A percentile compares a stretch with the other conserved stretches of the same genome.
These are phyloP conservation scores for Harpagifer antarcticus DNA, from an alignment of 2,797 vertebrate species.

Conservation along the genomic window DNA sequence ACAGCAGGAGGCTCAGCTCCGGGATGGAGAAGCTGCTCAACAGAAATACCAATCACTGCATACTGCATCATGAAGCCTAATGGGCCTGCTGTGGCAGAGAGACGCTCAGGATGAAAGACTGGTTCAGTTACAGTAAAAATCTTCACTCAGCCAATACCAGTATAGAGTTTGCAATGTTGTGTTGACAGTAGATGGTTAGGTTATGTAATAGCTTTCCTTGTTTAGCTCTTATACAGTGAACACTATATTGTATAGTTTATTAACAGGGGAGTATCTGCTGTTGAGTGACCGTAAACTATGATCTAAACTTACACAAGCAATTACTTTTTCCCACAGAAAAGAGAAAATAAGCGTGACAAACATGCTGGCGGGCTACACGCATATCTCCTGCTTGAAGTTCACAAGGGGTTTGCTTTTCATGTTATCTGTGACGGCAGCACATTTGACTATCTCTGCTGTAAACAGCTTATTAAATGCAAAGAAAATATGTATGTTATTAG, in stretches of 20 bases:
- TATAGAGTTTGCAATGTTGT: constrained; percentile 7
- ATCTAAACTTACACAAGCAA: constrained; percentile 26
- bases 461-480: constrained; percentile 39
- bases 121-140: constrained; percentile 48
- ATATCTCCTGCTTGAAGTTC: constrained; percentile 32
- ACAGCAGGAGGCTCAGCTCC: constrained; percentile 64
- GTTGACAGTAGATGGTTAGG: constrained; percentile 22
- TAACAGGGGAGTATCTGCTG: constrained; percentile 35
- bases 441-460: constrained; percentile 41
- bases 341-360: constrained; percentile 29
- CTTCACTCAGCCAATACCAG: constrained; percentile 27
- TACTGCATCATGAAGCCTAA: constrained; percentile 71
- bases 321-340: constrained; percentile 30
- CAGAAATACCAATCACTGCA: constrained; percentile 76
- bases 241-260: constrained; percentile 24
- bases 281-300: constrained; percentile 30
- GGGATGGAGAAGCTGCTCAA: constrained; percentile 71
- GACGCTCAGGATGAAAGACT: constrained; percentile 63
- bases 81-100: constrained; percentile 70
- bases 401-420: constrained; percentile 52
- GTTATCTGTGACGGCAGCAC: constrained; percentile 41
- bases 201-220: constrained; percentile 7
- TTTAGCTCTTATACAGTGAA: constrained; percentile 19
- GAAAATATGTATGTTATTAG: constrained; percentile 20
- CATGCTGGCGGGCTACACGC: constrained; percentile 27